These are phyloP conservation scores for Parascotia fuliginaria DNA, from an alignment of 2,888 invertebrate species.

Conservation along the genomic window DNA sequence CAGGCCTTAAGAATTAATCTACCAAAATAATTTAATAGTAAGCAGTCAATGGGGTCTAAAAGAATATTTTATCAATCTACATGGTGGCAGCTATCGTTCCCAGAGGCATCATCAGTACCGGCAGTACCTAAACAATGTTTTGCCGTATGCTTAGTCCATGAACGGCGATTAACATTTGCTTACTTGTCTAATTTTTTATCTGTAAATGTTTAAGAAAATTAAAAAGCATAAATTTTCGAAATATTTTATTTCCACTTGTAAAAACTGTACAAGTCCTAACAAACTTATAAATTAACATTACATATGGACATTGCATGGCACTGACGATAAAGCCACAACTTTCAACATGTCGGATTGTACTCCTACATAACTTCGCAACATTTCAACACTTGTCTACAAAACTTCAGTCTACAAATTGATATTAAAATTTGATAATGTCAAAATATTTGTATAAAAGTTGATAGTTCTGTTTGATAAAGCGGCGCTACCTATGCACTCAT, in stretches of 20 bases:
- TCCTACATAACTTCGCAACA: constrained; percentile 54
- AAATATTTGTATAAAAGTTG: constrained; percentile 38
- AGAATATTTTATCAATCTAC: too few species aligned
- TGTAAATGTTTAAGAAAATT: constrained; percentile 32
- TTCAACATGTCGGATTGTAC: constrained; percentile 52
- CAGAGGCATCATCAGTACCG: too few species aligned
- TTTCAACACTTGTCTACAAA: constrained; percentile 53
- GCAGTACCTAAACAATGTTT: too few species aligned
- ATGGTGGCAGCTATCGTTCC: too few species aligned
- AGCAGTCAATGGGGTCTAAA: too few species aligned
- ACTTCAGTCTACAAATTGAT: constrained; percentile 57
- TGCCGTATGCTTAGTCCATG: too few species aligned
- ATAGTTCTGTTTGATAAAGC: constrained; percentile 29
- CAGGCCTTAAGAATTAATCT: too few species aligned
- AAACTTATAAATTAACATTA: constrained; percentile 83
- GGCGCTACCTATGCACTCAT: constrained; percentile 34
- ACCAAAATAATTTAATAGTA: too few species aligned
- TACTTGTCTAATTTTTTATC: too few species aligned
- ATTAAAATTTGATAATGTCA: constrained; percentile 45
- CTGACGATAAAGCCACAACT: constrained; percentile 66
- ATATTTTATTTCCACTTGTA: constrained; percentile 86
- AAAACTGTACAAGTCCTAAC: constrained; percentile 87
- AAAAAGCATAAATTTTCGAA: constrained; percentile 71
- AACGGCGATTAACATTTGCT: too few species aligned
- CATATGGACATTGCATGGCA: constrained; percentile 86